These are phyloP conservation scores for Diadophis punctatus DNA, from an alignment of 2,113 vertebrate species.

Conservation along the genomic window DNA sequence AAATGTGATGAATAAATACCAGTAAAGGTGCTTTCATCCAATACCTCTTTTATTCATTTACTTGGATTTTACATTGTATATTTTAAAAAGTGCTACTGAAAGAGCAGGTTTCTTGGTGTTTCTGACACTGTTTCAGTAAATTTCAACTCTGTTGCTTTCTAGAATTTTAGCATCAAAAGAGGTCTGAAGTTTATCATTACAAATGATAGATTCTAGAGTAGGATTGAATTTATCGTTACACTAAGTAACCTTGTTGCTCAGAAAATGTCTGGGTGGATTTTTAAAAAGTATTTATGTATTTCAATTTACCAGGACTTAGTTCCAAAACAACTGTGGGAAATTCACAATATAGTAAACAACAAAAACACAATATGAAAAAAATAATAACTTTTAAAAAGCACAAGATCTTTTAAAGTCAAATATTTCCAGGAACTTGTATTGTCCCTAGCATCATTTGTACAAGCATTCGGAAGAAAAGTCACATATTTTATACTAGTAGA, in stretches of 20 bases:
- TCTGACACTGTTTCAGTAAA: not conserved
- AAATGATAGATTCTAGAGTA: not conserved
- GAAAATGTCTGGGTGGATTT: not conserved
- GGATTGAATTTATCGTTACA: not conserved
- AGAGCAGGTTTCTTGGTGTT: too few species aligned
- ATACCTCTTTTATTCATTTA: too few species aligned
- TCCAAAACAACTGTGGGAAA: not conserved
- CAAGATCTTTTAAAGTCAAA: not conserved
- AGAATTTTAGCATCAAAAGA: not conserved
- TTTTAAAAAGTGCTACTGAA: too few species aligned
- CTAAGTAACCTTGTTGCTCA: not conserved
- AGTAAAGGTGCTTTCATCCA: too few species aligned
- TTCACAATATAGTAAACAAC: not conserved
- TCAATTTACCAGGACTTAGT: not conserved
- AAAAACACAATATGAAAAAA: not conserved
- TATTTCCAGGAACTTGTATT: not conserved
- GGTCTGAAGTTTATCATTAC: not conserved
- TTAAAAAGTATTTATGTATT: not conserved
- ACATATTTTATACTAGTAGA: not conserved
- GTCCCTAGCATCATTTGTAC: not conserved
- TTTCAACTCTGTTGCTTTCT: not conserved
- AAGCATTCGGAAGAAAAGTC: not conserved
- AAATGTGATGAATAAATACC: too few species aligned
- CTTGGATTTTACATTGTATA: too few species aligned
- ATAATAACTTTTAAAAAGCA: not conserved